Evolutionary conservation across 2,113 vertebrate species (phyloP).

Genomic region (Excalfactoria chinensis): DNA sequence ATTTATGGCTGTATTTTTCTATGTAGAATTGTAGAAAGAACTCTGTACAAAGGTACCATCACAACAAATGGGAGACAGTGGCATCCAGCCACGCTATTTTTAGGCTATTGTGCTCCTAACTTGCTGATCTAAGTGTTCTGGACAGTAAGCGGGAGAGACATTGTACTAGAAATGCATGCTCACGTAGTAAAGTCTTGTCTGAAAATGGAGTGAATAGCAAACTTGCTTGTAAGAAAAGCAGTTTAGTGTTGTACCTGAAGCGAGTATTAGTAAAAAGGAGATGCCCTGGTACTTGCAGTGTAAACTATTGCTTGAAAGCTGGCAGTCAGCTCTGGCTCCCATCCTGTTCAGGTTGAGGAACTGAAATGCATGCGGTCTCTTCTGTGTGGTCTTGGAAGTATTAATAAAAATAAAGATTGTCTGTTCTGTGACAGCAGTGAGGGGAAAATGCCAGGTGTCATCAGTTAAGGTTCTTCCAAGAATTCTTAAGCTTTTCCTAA

Average conservation of each 20-base stretch:
- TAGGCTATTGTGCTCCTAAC: slow-evolving; percentile 51
- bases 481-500: neutral
- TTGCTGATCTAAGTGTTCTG: slow-evolving; percentile 68
- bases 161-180: slow-evolving; percentile 11
- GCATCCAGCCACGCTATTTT: slow-evolving; percentile 51
- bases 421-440: neutral
- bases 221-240: neutral
- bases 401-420: neutral
- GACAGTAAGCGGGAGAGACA: slow-evolving; percentile 25
- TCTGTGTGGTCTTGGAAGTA: slow-evolving; percentile 21
- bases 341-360: neutral
- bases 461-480: neutral
- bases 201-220: neutral
- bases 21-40: neutral
- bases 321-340: slow-evolving; percentile 24
- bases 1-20: slow-evolving; percentile 50
- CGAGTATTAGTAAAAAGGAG: neutral
- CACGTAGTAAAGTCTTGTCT: neutral
- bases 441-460: slow-evolving; percentile 36
- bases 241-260: neutral
- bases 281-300: slow-evolving; percentile 6
- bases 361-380: slow-evolving; percentile 51
- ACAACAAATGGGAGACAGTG: slow-evolving; percentile 35
- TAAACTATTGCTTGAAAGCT: neutral
- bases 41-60: slow-evolving; percentile 51